Evolutionary conservation across 1,140 invertebrate species (phyloP), one percentile per base, ranked within the genome.

Genomic region (Littorina saxatilis): DNA sequence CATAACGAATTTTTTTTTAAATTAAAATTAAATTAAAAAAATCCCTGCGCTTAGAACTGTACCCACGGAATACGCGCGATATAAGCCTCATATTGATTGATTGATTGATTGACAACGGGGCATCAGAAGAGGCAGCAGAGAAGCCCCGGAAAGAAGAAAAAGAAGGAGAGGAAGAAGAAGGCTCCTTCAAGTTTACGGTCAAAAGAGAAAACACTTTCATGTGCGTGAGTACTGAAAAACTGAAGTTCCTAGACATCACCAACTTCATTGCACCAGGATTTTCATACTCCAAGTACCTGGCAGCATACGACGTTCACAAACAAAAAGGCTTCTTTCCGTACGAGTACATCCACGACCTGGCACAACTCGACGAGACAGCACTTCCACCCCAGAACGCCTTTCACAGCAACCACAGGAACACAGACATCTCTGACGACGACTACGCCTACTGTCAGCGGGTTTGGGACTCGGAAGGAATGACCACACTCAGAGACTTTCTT

Each of bases 251-350:
- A 32, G 84, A 85, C 43, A 84, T 86, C 63, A 68, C 20, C 11
- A 75, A 80, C 23, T 87, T 74, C 43, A 40, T 87, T 23, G 79
- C 85, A 17, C 83, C 87, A 32, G 84, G 84, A 29, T 72, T 78
- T 9, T 40, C 27, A 9, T 86, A 85, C 32, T 52, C 61, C 11
- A 40, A 74, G 23, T 87, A 85, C 75, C 39, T 87, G 7, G 84
- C 83, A 47, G 84, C 87, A 1, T 87, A 82, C 39, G 52, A 81
- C 0, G 82, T 86, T 17, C 20, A 20, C 13, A 79, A 82, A 75
- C 29, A 75, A 43, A 86, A 88, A 55, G 83, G 85, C 1, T 82
- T 79, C 58, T 87, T 85, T 43, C 85, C 84, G 0, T 88, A 86
- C 68, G 82, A 86, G 79, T 81, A 72, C 70, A 79, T 85, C 11